Base-by-base conservation (phyloP, 2,113 vertebrate species). In the Phylloscopus trochiloides region DNA sequence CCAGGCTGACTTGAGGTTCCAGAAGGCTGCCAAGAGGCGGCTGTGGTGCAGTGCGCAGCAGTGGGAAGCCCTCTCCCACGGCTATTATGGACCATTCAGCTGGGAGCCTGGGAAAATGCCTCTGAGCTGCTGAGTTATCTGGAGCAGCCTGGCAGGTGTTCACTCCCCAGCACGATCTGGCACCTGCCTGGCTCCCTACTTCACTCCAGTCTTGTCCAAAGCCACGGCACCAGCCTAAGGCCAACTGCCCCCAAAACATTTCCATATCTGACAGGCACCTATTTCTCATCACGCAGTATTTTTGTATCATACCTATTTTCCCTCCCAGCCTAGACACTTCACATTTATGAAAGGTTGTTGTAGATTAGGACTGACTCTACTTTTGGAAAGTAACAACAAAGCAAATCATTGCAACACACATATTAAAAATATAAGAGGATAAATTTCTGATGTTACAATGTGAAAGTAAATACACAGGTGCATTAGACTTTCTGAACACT, bases 31-130 rank as follows among this genome's bases (percentile, higher is more conserved):
- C 98, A 98, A 98, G 96, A 96, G 96, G 98, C 97, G 96, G 98
- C 98, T 98, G 98, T 96, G 98, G 98, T 97, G 97, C 92, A 82
- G 97, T 48, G 59, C 67, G 90, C 92, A 98, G 97, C 90, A 94
- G 95, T 95, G 91, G 97, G 98, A 98, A 98, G 98, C 97, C 97
- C 97, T 98, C 98, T 99, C 98, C 98, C 98, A 98, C 94, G 96
- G 98, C 98, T 98, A 96, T 97, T 98, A 98, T 63, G 96, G 97
- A 98, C 97, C 97, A 96, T 98, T 98, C 97, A 98, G 94, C 96
- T 97, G 97, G 96, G 98, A 98, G 98, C 98, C 98, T 99, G 98
- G 98, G 98, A 99, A 99, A 99, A 98, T 96, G 98, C 98, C 98
- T 98, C 94, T 93, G 97, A 98, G 97, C 97, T 94, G 97, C 98